phyloP scores from a whole-genome alignment of 1,140 invertebrate species.

The Dreissena rostriformis region DNA sequence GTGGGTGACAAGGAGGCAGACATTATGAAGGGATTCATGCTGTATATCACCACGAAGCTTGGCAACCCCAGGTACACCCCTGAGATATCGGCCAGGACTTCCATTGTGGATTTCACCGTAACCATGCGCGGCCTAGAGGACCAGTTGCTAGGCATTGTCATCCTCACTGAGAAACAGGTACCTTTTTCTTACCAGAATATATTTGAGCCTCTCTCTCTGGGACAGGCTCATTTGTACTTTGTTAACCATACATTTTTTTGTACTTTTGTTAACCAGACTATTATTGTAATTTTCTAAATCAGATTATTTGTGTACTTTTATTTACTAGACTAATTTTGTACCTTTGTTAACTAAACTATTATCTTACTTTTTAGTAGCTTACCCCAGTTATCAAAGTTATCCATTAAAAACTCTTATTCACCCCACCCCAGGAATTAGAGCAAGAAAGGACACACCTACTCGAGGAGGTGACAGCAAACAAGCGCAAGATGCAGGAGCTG shows the following conservation, averaged over 20 bases:
- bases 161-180: conserved; percentile 94
- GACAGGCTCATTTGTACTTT: no score
- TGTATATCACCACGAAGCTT: conserved; percentile 98
- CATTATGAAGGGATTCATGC: conserved; percentile 96
- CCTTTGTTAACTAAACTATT: no score
- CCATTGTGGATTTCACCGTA: conserved; percentile 98
- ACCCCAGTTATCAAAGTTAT: neutral
- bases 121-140: conserved; percentile 98
- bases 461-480: conserved; percentile 97
- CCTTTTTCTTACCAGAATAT: no score
- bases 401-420: neutral
- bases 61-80: conserved; percentile 98
- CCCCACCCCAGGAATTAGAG: conserved; percentile 89
- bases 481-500: conserved; percentile 96
- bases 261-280: no score
- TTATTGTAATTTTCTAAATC: no score
- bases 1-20: conserved; percentile 98
- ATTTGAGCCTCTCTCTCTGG: no score
- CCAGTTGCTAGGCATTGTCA: conserved; percentile 95
- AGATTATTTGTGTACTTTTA: neutral
- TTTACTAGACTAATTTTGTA: no score
- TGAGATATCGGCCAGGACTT: conserved; percentile 97
- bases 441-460: conserved; percentile 95
- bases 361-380: no score
- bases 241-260: neutral